Evolutionary conservation across 2,113 vertebrate species (phyloP).

Genomic region (Theristicus caerulescens): DNA sequence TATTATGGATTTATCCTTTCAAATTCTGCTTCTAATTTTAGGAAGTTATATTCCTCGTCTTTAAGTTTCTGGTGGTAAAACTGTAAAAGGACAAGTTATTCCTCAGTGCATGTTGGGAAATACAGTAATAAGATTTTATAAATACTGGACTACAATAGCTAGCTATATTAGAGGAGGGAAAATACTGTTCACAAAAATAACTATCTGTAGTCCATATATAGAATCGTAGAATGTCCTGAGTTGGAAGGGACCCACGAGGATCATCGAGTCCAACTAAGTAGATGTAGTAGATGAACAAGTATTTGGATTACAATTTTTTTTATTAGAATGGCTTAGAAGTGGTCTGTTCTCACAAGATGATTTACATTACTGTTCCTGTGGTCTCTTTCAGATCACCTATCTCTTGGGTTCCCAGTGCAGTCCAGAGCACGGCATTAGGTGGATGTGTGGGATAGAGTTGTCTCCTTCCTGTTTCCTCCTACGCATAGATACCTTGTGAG

Average conservation of each 20-base stretch:
- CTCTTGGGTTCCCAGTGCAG: neutral
- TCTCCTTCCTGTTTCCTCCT: neutral
- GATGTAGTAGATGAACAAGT: neutral
- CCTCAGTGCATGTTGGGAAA: neutral
- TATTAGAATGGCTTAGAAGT: neutral
- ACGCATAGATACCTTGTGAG: neutral
- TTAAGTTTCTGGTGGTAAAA: neutral
- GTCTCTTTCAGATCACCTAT: neutral
- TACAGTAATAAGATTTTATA: neutral
- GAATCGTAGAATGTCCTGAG: too few species aligned
- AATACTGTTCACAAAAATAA: neutral
- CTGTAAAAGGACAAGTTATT: slow-evolving; percentile 41
- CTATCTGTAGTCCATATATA: neutral
- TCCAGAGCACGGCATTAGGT: neutral
- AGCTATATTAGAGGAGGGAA: neutral
- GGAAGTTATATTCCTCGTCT: neutral
- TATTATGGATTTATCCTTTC: slow-evolving; percentile 8
- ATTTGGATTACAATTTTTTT: neutral
- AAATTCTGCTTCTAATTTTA: slow-evolving; percentile 42
- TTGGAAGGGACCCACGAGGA: too few species aligned
- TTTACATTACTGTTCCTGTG: neutral
- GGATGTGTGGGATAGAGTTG: neutral
- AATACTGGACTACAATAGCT: neutral
- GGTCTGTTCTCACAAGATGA: neutral
- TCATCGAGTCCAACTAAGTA: too few species aligned